Conservation (phyloP, 2,888 invertebrate genomes). For the Mythimna pallens region DNA sequence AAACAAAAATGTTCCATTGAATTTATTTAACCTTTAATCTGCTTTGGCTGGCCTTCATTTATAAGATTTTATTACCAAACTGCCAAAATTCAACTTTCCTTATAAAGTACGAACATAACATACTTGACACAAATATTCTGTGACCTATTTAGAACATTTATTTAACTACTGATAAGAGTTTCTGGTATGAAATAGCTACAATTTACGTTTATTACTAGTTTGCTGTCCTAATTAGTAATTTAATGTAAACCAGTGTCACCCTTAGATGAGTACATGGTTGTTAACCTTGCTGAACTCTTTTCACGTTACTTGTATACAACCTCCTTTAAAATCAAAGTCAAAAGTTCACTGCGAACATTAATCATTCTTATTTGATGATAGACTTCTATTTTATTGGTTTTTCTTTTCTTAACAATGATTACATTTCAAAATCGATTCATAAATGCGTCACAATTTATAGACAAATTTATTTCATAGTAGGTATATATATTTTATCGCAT, state of each 20-base stretch:
- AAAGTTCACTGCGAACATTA: slow-evolving; percentile 25
- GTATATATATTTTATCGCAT: no score
- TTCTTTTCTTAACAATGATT: neutral
- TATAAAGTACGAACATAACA: slow-evolving; percentile 18
- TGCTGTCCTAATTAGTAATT: slow-evolving; percentile 49
- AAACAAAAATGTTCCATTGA: slow-evolving; percentile 1
- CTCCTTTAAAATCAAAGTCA: slow-evolving; percentile 45
- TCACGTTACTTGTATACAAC: slow-evolving; percentile 33
- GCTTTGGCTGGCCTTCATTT: slow-evolving; percentile 23
- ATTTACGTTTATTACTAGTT: slow-evolving; percentile 23
- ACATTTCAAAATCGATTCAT: neutral
- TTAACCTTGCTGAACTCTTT: slow-evolving; percentile 49
- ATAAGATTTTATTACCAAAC: neutral
- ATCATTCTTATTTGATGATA: slow-evolving; percentile 35
- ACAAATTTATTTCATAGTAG: no score
- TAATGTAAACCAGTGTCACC: slow-evolving; percentile 53
- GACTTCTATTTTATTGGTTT: neutral
- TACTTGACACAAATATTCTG: slow-evolving; percentile 49
- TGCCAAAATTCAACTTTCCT: slow-evolving; percentile 33
- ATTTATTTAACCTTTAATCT: slow-evolving; percentile 11
- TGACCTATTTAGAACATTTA: slow-evolving; percentile 22
- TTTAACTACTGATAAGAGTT: slow-evolving; percentile 41
- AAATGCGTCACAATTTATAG: neutral
- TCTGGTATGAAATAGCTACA: slow-evolving; percentile 10
- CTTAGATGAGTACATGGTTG: slow-evolving; percentile 44